A percentile compares a stretch with the other conserved stretches of the same genome.
Conservation (phyloP, 2,888 invertebrate species). For the Tetragonisca angustula region DNA sequence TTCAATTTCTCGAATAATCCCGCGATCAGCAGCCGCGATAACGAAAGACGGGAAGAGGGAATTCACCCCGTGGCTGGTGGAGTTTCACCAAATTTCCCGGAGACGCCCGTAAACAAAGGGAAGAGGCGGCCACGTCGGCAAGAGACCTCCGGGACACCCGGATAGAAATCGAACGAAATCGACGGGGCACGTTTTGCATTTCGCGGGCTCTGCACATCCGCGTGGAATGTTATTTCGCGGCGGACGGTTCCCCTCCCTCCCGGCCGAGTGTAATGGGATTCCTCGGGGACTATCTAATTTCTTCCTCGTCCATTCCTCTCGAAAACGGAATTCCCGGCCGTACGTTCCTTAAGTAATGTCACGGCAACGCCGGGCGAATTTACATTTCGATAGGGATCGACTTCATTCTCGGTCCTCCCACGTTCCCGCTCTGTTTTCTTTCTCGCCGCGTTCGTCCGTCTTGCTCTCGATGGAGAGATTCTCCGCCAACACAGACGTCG, state of each 20-base stretch:
- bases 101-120: not conserved
- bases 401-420: conserved; percentile 51
- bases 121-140: too few species aligned
- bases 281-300: conserved; percentile 66
- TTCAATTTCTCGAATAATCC: conserved; percentile 20
- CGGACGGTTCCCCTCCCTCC: not conserved
- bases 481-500: not conserved
- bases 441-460: not conserved
- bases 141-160: too few species aligned
- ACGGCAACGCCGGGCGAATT: conserved; percentile 60
- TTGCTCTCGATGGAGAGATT: not conserved
- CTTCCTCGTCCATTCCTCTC: conserved; percentile 60
- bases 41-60: not conserved
- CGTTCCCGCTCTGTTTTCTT: conserved; percentile 17
- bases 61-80: not conserved
- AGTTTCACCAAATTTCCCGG: not conserved
- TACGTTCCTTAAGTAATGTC: conserved; percentile 66
- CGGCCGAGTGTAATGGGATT: conserved; percentile 60
- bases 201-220: conserved; percentile 28
- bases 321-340: conserved; percentile 61
- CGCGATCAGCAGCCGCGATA: not conserved
- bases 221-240: conserved; percentile 54
- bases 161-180: conserved; percentile 44
- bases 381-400: conserved; percentile 65
- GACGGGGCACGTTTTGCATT: conserved; percentile 51